Evolutionary conservation across 1,140 invertebrate genomes (phyloP), one percentile per base, ranked within the genome.

Genomic region (Drosophila oshimai): DNA sequence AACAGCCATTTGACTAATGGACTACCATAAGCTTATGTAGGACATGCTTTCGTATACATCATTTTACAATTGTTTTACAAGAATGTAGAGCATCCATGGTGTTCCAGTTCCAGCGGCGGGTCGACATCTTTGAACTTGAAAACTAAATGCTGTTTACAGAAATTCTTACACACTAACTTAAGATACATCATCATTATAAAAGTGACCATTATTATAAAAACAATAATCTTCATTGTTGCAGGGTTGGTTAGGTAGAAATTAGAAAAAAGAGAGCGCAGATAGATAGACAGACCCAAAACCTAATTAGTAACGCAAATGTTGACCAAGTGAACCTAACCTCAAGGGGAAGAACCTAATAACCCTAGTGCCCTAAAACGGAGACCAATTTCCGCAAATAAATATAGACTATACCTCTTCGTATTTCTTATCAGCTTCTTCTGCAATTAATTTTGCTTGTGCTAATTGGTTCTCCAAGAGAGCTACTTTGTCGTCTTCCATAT

Each of bases 371-470:
- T 89, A 60, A 33, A 33, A 44, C 28, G 44, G 39, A 62, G 55
- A 64, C 53, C 45, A 44, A 36, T 61, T 58, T 70, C 60, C 57
- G 45, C 51, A 39, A 13, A 69, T 20, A 64, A 74, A 69, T 53
- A 46, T 46, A 5, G 55, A 76, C 67, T 88, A 89, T 93, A 99
- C 98, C 97, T 99, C 98, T 95, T 99, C 98, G 92, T 99, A 99
- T 97, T 99, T 99, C 93, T 98, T 98, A 93, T 99, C 98, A 76
- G 98, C 97, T 93, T 99, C 98, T 93, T 99, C 98, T 74, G 98
- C 98, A 92, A 99, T 98, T 92, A 97, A 95, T 93, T 98, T 98
- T 90, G 98, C 98, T 92, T 99, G 98, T 72, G 97, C 94, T 91
- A 99, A 94, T 92, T 99, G 97, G 71, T 96, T 95, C 93, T 99